Conservation (phyloP, 2,113 vertebrate species). For the Gymnogyps californianus region DNA sequence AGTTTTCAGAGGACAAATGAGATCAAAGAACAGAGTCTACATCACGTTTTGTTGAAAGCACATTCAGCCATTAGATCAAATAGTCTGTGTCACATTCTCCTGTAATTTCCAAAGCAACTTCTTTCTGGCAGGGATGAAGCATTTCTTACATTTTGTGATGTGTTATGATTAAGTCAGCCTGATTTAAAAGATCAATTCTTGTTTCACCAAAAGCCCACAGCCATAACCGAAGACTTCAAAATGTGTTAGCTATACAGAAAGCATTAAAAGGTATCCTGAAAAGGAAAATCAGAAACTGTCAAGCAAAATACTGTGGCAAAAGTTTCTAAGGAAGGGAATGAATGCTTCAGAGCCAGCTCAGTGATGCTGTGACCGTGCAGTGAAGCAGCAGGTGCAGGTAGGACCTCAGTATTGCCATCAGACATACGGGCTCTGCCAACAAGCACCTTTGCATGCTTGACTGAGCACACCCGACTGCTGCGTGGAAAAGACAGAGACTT, state of each 20-base stretch:
- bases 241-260: neutral
- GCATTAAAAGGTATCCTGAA: neutral
- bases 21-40: slow-evolving; percentile 58
- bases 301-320: neutral
- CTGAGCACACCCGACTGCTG: neutral
- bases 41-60: slow-evolving; percentile 65
- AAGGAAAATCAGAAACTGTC: neutral
- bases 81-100: slow-evolving; percentile 41
- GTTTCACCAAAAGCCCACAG: neutral
- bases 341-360: neutral
- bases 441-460: accelerated
- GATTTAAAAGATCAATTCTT: slow-evolving; percentile 20
- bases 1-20: slow-evolving; percentile 70
- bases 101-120: slow-evolving; percentile 61
- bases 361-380: neutral
- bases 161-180: neutral
- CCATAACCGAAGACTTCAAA: neutral
- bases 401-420: neutral
- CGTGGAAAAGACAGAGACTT: neutral
- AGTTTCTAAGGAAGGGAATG: neutral
- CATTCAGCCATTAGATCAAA: slow-evolving; percentile 65
- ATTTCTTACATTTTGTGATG: slow-evolving; percentile 24
- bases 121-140: slow-evolving; percentile 47
- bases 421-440: neutral
- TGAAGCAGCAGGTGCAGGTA: neutral